phyloP scores from a whole-genome alignment of 2,797 vertebrate species.

The Alosa sapidissima region DNA sequence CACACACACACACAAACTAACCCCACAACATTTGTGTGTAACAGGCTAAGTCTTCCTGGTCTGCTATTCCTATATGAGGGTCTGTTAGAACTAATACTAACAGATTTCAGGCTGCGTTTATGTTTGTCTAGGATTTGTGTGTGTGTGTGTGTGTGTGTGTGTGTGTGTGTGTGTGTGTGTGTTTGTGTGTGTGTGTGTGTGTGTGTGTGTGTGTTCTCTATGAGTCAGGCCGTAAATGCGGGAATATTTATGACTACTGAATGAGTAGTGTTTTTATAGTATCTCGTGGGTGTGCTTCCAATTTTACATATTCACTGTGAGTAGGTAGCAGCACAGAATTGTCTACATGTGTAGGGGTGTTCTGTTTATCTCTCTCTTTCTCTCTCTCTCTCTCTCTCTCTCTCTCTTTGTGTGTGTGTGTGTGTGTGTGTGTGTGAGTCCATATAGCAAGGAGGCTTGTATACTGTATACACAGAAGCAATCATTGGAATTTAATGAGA shows the following conservation, averaged over 20 bases:
- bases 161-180: background rate
- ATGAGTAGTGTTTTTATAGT: slow-evolving; percentile 3
- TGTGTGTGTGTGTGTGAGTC: background rate
- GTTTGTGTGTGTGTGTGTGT: background rate
- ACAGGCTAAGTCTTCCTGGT: background rate
- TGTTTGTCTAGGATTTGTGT: background rate
- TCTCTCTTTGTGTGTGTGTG: background rate
- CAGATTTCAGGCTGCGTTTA: background rate
- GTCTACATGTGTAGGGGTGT: background rate
- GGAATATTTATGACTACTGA: slow-evolving; percentile 9
- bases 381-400: background rate
- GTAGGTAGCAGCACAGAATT: background rate
- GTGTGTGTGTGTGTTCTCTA: background rate
- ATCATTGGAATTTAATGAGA: background rate
- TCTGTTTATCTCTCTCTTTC: background rate
- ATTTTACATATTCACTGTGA: background rate
- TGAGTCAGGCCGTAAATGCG: slow-evolving; percentile 3
- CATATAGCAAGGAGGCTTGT: background rate
- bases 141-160: background rate
- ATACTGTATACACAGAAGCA: background rate
- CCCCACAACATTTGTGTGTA: background rate
- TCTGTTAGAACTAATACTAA: background rate
- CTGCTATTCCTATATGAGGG: background rate
- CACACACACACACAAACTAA: too few relatives aligned
- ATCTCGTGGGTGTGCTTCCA: slow-evolving; percentile 14